Evolutionary conservation across 2,888 invertebrate species (phyloP).

Genomic region (Agonopterix heracliana): DNA sequence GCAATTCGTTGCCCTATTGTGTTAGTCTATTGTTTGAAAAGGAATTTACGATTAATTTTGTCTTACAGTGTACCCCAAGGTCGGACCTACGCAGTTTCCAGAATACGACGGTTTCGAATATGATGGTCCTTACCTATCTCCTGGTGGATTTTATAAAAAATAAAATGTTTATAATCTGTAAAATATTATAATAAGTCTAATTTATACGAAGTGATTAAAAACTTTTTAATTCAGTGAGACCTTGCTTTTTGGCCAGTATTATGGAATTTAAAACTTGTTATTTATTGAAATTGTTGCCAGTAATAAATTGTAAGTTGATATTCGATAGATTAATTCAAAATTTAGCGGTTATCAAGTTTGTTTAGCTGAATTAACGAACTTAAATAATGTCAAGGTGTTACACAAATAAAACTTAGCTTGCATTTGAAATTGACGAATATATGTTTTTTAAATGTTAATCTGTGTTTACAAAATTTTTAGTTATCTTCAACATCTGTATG

Average conservation of each 20-base stretch:
- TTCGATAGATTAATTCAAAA: background rate
- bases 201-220: constrained; percentile 5
- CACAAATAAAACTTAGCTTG: no score
- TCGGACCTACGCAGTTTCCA: constrained; percentile 37
- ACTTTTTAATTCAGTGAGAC: constrained; percentile 4
- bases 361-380: no score
- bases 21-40: constrained; percentile 19
- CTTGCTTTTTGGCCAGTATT: constrained; percentile 2
- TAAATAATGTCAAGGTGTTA: no score
- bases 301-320: constrained; percentile 6
- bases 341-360: background rate
- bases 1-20: constrained; percentile 33
- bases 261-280: constrained; percentile 2
- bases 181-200: constrained; percentile 14
- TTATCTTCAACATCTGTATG: no score
- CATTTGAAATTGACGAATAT: no score
- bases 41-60: constrained; percentile 17
- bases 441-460: no score
- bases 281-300: background rate
- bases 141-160: constrained; percentile 13
- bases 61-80: constrained; percentile 53
- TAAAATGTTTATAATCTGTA: constrained; percentile 11
- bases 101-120: constrained; percentile 54
- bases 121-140: constrained; percentile 34
- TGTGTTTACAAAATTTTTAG: no score